A percentile compares a stretch with the other conserved stretches of the same genome.
phyloP scores from a whole-genome alignment of 2,888 invertebrate species.

The Drosophila greeni region DNA sequence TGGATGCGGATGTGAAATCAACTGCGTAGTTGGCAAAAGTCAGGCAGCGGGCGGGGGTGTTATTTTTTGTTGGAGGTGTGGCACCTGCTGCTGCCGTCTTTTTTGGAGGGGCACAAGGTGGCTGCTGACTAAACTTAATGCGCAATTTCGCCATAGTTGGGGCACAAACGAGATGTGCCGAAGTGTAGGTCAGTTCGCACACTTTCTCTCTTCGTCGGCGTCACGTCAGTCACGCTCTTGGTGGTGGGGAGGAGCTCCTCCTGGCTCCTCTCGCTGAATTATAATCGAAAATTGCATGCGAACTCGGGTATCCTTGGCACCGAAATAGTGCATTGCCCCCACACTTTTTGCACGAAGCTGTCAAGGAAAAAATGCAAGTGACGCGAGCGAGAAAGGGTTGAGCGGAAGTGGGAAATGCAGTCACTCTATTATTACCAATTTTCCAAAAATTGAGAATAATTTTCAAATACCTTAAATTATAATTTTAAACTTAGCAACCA shows the following conservation, averaged over 20 bases:
- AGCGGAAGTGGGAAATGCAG: not conserved
- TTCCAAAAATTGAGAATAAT: not conserved
- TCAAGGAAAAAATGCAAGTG: conserved; percentile 13
- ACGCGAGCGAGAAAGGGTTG: conserved; percentile 3
- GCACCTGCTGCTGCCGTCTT: conserved; percentile 32
- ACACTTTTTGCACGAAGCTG: conserved; percentile 16
- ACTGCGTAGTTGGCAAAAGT: conserved; percentile 71
- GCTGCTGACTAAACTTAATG: conserved; percentile 21
- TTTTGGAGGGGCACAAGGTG: conserved; percentile 19
- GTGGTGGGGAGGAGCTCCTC: not conserved
- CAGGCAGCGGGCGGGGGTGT: conserved; percentile 46
- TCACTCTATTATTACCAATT: not conserved
- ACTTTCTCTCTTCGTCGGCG: conserved; percentile 48
- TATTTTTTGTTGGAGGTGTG: conserved; percentile 25
- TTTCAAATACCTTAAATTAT: not conserved
- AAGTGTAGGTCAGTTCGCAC: conserved; percentile 64
- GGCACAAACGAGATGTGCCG: conserved; percentile 12
- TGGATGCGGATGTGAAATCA: conserved; percentile 59
- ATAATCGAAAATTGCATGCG: conserved; percentile 59
- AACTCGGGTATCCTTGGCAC: conserved; percentile 60
- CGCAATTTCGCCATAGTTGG: conserved; percentile 34
- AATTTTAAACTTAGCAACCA: not conserved
- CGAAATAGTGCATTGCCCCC: conserved; percentile 61
- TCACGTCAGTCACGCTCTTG: conserved; percentile 1
- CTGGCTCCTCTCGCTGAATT: conserved; percentile 10